These are phyloP conservation scores for Procambarus virginalis DNA, from an alignment of 1,140 invertebrate genomes.

Conservation along the genomic window DNA sequence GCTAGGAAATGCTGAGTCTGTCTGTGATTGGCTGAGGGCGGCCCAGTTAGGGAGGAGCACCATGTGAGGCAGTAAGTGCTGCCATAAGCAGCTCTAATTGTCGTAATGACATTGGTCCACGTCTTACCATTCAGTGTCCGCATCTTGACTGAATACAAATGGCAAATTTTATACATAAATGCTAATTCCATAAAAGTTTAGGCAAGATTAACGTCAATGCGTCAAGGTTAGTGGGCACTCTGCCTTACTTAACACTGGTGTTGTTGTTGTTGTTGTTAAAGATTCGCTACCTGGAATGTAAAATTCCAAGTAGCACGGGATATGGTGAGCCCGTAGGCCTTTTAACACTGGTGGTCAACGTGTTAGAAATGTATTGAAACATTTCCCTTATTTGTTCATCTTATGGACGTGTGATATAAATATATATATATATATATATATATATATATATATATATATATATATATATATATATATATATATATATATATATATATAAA, in stretches of 20 bases:
- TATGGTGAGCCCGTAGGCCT: no score
- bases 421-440: slow-evolving; percentile 4
- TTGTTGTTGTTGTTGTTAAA: no score
- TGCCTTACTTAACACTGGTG: not conserved
- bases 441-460: slow-evolving; percentile 20
- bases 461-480: slow-evolving; percentile 47
- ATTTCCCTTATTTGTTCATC: no score
- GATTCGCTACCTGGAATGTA: no score
- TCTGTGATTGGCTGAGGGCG: slow-evolving; percentile 45
- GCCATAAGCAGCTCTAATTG: slow-evolving; percentile 54
- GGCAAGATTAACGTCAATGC: not conserved
- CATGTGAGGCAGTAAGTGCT: slow-evolving; percentile 8
- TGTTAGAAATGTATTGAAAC: no score
- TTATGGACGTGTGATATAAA: not conserved
- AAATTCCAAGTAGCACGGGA: no score
- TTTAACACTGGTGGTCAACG: not conserved
- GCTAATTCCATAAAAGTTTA: slow-evolving; percentile 5
- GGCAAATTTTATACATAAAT: slow-evolving; percentile 24
- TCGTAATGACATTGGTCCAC: slow-evolving; percentile 40
- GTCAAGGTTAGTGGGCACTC: not conserved
- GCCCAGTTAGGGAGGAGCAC: slow-evolving; percentile 32
- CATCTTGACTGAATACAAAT: slow-evolving; percentile 44
- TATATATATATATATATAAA: slow-evolving; percentile 35
- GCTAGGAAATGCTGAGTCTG: slow-evolving; percentile 28
- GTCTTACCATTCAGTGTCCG: slow-evolving; percentile 27